Base-by-base conservation (phyloP, 2,888 invertebrate genomes). In the Sympetrum striolatum region DNA sequence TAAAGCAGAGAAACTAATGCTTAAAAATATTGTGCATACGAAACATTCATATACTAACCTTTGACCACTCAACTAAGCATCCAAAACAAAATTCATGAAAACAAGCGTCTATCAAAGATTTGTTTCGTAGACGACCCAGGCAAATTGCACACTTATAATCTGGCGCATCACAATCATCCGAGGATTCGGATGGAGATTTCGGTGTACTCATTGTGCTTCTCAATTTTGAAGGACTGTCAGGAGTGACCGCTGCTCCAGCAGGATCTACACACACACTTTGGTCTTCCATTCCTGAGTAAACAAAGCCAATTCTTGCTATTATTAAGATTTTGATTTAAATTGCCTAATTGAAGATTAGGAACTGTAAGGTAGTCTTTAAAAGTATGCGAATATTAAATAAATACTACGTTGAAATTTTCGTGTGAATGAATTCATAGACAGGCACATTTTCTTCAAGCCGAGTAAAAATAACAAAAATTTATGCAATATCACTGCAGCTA, bases 101-200 rank as follows among this genome's bases (percentile, higher is more conserved):
- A 93, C 99, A 99, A 90, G 97, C 97, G 93, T 99, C 97, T 0
- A 98, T 98, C 93, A 98, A 98, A 48, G 98, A 98, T 93, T 97
- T 98, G 93, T 98, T 98, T 91, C 96, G 96, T 93, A 98, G 96
- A 92, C 96, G 96, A 37, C 98, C 98, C 91, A 99, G 95, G 93
- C 99, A 99, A 93, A 99, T 99, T 86, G 98, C 97, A 95, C 99
- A 99, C 93, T 97, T 97, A 4, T 97, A 97, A 0, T 97, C 97
- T 0, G 98, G 97, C 44, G 97, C 97, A 15, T 91, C 94, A 95
- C 95, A 92, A 94, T 95, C 91, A 94, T 94, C 58, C 94, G 86
- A 86, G 12, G 86, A 86, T 18, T 60, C 86, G 12, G 86, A 86
- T 60, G 86, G 60, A 10, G 86, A 86, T 64, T 86, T 86, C 0